Evolutionary conservation across 2,797 vertebrate genomes (phyloP).

Genomic region (Clarias pachynema): DNA sequence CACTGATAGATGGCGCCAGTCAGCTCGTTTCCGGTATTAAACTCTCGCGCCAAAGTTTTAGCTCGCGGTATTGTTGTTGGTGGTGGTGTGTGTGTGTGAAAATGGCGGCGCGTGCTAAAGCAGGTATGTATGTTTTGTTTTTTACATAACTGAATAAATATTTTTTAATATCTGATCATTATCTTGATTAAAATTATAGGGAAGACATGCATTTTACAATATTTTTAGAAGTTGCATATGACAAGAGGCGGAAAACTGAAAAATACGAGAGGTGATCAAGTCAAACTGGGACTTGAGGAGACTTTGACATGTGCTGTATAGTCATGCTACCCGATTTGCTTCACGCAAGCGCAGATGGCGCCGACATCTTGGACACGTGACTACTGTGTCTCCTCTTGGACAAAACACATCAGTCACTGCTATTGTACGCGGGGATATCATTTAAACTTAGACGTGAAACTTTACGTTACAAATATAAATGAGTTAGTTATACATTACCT

Average conservation of each 20-base stretch:
- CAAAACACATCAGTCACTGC: no score
- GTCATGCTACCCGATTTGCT: no score
- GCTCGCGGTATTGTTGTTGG: neutral
- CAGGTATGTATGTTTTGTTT: conserved; percentile 6
- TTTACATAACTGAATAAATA: neutral
- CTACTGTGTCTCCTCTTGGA: no score
- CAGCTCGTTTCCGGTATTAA: neutral
- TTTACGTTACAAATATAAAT: no score
- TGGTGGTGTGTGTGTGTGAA: neutral
- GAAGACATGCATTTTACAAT: neutral
- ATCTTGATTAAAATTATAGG: neutral
- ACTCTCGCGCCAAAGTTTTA: neutral
- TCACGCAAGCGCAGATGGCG: no score
- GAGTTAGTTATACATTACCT: no score
- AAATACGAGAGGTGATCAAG: no score
- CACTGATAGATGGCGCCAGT: neutral
- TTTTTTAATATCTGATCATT: neutral
- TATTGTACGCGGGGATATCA: no score
- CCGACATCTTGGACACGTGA: no score
- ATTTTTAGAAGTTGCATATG: neutral
- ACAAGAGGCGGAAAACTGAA: neutral
- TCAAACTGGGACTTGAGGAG: no score
- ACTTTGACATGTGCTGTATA: fast-evolving
- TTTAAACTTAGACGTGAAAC: no score
- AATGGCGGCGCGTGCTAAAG: conserved; percentile 40